A percentile compares a stretch with the other conserved stretches of the same genome.
phyloP scores from a whole-genome alignment of 2,113 vertebrate genomes.

The Caloenas nicobarica region DNA sequence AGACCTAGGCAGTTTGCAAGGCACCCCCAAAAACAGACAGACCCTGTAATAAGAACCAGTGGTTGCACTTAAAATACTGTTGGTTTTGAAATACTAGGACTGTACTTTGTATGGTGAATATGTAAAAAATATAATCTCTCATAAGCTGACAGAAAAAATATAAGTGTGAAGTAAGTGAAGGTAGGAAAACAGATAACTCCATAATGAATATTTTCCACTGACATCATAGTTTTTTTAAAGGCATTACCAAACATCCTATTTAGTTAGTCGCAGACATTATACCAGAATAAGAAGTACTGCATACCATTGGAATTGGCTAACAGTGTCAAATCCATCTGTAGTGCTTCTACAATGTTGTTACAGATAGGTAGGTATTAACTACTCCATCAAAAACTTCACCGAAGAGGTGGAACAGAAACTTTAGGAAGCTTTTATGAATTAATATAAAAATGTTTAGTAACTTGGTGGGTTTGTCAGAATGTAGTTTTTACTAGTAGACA shows the following conservation, averaged over 20 bases:
- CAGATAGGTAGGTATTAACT: background rate
- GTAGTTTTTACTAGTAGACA: background rate
- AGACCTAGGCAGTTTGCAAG: background rate
- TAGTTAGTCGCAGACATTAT: background rate
- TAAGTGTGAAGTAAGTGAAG: background rate
- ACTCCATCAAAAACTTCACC: background rate
- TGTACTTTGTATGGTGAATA: background rate
- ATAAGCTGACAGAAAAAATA: background rate
- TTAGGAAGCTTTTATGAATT: background rate
- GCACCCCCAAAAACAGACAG: background rate
- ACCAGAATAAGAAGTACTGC: background rate
- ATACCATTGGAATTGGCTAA: background rate
- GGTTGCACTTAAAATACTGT: background rate
- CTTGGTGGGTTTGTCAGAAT: background rate
- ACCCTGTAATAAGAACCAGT: background rate
- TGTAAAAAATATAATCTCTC: background rate
- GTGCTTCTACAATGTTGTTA: background rate
- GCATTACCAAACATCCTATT: background rate
- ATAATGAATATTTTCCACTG: background rate
- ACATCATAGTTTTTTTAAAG: background rate
- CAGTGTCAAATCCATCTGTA: background rate
- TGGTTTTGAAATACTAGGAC: background rate
- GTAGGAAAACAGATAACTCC: background rate
- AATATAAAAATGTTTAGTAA: background rate
- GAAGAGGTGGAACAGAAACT: background rate